Evolutionary conservation across 2,888 invertebrate genomes (phyloP), one percentile per base, ranked within the genome.

Genomic region (Eupeodes latifasciatus): DNA sequence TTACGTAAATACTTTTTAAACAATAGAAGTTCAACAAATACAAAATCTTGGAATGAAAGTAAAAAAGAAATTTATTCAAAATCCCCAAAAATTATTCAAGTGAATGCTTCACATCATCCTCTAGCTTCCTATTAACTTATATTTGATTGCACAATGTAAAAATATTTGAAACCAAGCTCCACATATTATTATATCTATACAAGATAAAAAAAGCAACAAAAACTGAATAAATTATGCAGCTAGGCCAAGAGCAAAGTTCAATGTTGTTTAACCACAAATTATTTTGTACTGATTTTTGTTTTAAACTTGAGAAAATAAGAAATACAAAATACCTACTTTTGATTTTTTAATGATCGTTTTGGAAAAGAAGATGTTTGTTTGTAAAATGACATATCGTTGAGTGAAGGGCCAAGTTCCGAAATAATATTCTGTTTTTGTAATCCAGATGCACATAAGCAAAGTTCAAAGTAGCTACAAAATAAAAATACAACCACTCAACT

Each of bases 201-300:
- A 27, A 27, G 27, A 34, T 1, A 19, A 53, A 55, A 49, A 34
- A 72, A 71, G 55, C 71, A 55, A 53, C 49, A 69, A 53, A n/a
- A n/a, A 59, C 10, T 4, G 4, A 12, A 12, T 19, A 69, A 27
- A 55, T 69, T 71, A 59, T 72, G 57, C 59, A 72, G 72, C 59
- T 72, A 72, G 72, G 72, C 72, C 72, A 72, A 72, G 57, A 72
- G 5, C 40, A 72, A 72, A 59, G 72, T 47, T 72, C 72, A 72
- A 72, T 72, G 59, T 14, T 72, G 72, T 72, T 59, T 14, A 10
- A 47, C 72, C 71, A 71, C 53, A 71, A 71, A 72, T 27, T 62
- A 47, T 62, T 62, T 14, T 4, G n/a, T 36, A 14, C 6, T 27
- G 34, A 14, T 49, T 27, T 66, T 19, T 36, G 5, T 64, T 19